Base-by-base conservation (phyloP, 1,140 invertebrate genomes). In the Elymnias hypermnestra region DNA sequence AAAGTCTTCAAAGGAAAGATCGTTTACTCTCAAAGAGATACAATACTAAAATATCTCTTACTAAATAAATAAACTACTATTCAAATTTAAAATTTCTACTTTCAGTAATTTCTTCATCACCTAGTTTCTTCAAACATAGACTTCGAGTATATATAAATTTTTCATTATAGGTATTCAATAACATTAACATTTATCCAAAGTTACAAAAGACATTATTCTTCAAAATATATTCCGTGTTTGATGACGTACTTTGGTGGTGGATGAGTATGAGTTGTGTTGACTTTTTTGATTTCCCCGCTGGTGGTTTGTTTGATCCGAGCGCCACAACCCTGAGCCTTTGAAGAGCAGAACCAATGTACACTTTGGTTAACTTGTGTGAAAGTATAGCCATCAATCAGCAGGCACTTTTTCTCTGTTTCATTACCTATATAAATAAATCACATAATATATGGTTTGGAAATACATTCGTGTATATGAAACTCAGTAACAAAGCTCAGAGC, bases 371-470 rank as follows among this genome's bases (percentile, higher is more conserved):
- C 61, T 39, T 76, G 68, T 4, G 62, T 70, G 33, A 72, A 78
- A 12, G 68, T 74, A 18, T 72, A 76, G 2, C 61, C 59, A 5
- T 72, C 53, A 4, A 74, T 41, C 72, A 76, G 72, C 4, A 79
- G 18, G 9, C 40, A 57, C 33, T 73, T 74, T 45, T 72, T 72
- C 3, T 12, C 26, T 29, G 26, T 33, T 33, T 12, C 12, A 4
- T 3, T 33, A 33, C 29, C 29, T 33, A 15, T 8, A 15, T 7
- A 33, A 33, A 33, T 13, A 4, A 21, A 21, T 45, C 13, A 31
- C 12, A 35, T 22, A 23, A n/a, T n/a, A n/a, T n/a, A n/a, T n/a
- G n/a, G n/a, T n/a, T n/a, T n/a, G n/a, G n/a, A n/a, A n/a, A n/a
- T n/a, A n/a, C n/a, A n/a, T n/a, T n/a, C n/a, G n/a, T n/a, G n/a